Percentiles rank a stretch among this genome's conserved stretches.
Evolutionary conservation across 2,888 invertebrate species (phyloP).

Genomic region (Ctena decussata): DNA sequence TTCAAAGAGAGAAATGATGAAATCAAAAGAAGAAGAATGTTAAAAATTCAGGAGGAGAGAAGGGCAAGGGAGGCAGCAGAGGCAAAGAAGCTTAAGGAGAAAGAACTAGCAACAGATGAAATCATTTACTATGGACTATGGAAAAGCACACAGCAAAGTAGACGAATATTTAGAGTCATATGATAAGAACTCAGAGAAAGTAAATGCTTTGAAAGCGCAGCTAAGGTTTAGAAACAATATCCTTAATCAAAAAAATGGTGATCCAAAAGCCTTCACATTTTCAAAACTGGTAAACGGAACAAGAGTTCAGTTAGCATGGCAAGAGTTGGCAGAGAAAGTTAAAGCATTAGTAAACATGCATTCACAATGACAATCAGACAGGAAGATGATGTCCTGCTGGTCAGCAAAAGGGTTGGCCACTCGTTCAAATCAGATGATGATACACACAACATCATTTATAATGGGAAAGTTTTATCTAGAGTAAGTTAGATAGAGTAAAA

Average conservation of each 20-base stretch:
- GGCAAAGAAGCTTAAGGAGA: not conserved
- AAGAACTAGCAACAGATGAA: not conserved
- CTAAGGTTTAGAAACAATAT: conserved; percentile 30
- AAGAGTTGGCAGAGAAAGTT: conserved; percentile 28
- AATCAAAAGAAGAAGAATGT: not conserved
- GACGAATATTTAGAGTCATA: not conserved
- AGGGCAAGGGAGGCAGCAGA: not conserved
- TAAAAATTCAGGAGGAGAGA: not conserved
- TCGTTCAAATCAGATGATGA: not conserved
- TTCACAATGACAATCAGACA: not conserved
- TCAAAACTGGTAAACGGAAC: conserved; percentile 10
- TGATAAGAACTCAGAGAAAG: conserved; percentile 21
- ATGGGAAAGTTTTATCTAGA: conserved; percentile 36
- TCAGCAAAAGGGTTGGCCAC: conserved; percentile 27
- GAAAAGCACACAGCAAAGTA: not conserved
- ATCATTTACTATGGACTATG: not conserved
- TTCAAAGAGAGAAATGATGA: not conserved
- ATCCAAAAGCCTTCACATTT: not conserved
- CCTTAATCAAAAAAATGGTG: conserved; percentile 19
- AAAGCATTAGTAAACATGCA: conserved; percentile 19
- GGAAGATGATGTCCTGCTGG: conserved; percentile 7
- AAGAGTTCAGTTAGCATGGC: not conserved
- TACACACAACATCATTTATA: not conserved
- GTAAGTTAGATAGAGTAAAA: conserved; percentile 1
- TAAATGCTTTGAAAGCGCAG: conserved; percentile 32